Evolutionary conservation across 2,888 invertebrate species (phyloP).

Genomic region (Neelides folsomi): DNA sequence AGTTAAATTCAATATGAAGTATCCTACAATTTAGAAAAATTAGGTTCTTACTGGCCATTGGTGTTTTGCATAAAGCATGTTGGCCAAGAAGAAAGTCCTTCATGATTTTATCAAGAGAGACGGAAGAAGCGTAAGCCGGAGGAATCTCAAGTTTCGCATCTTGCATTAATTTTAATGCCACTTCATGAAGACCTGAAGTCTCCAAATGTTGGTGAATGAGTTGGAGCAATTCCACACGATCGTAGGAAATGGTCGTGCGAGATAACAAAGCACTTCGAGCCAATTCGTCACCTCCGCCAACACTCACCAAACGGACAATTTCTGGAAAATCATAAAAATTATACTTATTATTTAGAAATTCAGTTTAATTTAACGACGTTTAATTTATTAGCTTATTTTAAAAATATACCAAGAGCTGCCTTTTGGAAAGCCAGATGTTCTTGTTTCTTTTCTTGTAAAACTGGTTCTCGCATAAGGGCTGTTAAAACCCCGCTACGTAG

Average conservation of each 20-base stretch:
- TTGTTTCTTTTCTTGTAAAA: constrained; percentile 86
- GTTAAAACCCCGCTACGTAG: constrained; percentile 35
- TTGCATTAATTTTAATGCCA: constrained; percentile 57
- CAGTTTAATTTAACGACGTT: constrained; percentile 36
- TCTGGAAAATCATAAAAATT: too few species aligned
- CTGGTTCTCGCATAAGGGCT: constrained; percentile 89
- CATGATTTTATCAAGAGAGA: constrained; percentile 78
- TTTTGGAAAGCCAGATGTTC: constrained; percentile 94
- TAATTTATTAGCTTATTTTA: constrained; percentile 67
- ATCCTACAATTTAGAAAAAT: too few species aligned
- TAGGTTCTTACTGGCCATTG: constrained; percentile 62
- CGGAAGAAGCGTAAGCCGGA: constrained; percentile 36
- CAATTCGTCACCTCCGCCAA: too few species aligned
- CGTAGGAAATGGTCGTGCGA: constrained; percentile 87
- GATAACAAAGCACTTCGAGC: constrained; percentile 36
- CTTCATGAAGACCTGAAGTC: constrained; percentile 57
- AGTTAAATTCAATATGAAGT: constrained; percentile 56
- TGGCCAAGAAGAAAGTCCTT: constrained; percentile 94
- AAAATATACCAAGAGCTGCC: constrained; percentile 73
- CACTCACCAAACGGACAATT: too few species aligned
- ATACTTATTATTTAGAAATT: too few species aligned
- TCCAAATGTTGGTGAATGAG: constrained; percentile 77
- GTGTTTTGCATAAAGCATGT: constrained; percentile 94
- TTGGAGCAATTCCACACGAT: constrained; percentile 81
- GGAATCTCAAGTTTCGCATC: constrained; percentile 49